These are phyloP conservation scores for Myathropa florea DNA, from an alignment of 2,888 invertebrate genomes.

Conservation along the genomic window DNA sequence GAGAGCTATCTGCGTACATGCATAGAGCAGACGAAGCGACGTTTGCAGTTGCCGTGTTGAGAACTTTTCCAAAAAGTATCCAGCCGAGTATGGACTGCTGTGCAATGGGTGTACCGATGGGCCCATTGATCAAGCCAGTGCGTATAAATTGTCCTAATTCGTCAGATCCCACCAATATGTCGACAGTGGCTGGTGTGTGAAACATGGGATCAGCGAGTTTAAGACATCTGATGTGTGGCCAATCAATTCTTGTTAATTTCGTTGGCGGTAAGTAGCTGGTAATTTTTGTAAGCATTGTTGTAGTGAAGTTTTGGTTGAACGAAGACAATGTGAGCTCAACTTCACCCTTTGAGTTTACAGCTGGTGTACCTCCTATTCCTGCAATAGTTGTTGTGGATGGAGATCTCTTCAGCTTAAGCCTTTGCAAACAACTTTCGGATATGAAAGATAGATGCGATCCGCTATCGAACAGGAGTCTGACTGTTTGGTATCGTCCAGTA, in stretches of 20 bases:
- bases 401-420: no score
- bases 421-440: constrained; percentile 41
- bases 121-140: constrained; percentile 30
- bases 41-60: neutral
- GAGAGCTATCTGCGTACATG: neutral
- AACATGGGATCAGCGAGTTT: constrained; percentile 41
- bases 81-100: constrained; percentile 48
- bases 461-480: no score
- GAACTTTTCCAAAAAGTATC: constrained; percentile 32
- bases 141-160: constrained; percentile 41
- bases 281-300: constrained; percentile 24
- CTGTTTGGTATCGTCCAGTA: constrained; percentile 4
- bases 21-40: neutral
- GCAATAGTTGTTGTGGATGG: constrained; percentile 20
- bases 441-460: no score
- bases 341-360: constrained; percentile 26
- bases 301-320: neutral
- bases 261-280: no score
- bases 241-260: no score
- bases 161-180: constrained; percentile 20
- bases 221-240: neutral
- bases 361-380: constrained; percentile 42
- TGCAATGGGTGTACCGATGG: constrained; percentile 36
- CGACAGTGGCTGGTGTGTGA: neutral
- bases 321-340: constrained; percentile 16